These are phyloP conservation scores for Halichoeres trimaculatus DNA, from an alignment of 2,113 vertebrate genomes.

Conservation along the genomic window DNA sequence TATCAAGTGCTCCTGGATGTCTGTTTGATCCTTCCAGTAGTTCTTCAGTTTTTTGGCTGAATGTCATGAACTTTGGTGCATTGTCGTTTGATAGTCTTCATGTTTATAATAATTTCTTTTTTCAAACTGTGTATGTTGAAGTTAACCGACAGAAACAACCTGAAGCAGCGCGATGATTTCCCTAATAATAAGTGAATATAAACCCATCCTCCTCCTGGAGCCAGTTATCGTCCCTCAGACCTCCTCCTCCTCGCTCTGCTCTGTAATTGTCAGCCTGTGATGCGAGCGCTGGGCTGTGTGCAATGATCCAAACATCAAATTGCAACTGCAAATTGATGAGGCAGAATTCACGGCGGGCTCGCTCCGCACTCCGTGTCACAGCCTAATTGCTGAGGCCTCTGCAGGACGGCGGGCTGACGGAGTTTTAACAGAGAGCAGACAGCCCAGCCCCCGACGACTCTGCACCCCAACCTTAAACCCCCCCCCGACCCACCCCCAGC, in stretches of 20 bases:
- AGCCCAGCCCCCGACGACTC: not conserved
- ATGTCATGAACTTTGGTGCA: too few relatives aligned
- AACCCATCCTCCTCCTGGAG: constrained; percentile 14
- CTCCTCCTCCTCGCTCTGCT: not conserved
- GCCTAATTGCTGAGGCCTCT: constrained; percentile 46
- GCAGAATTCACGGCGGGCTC: constrained; percentile 38
- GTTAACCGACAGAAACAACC: not conserved
- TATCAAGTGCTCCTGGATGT: too few relatives aligned
- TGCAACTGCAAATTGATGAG: constrained; percentile 61
- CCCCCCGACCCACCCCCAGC: not conserved
- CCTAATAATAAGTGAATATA: constrained; percentile 26
- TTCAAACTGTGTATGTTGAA: not conserved
- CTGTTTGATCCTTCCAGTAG: too few relatives aligned
- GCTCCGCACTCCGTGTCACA: constrained; percentile 13
- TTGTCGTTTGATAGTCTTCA: too few relatives aligned
- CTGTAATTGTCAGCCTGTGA: constrained; percentile 53
- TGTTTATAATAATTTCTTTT: too few relatives aligned
- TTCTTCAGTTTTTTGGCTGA: too few relatives aligned
- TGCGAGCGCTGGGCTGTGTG: constrained; percentile 34
- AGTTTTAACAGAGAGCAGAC: constrained; percentile 22
- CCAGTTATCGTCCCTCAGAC: constrained; percentile 2
- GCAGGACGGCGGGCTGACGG: not conserved
- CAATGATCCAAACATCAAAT: constrained; percentile 56
- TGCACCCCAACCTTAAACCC: not conserved
- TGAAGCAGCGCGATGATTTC: not conserved